These are phyloP conservation scores for Metopolophium dirhodum DNA, from an alignment of 1,140 invertebrate genomes.

Conservation along the genomic window DNA sequence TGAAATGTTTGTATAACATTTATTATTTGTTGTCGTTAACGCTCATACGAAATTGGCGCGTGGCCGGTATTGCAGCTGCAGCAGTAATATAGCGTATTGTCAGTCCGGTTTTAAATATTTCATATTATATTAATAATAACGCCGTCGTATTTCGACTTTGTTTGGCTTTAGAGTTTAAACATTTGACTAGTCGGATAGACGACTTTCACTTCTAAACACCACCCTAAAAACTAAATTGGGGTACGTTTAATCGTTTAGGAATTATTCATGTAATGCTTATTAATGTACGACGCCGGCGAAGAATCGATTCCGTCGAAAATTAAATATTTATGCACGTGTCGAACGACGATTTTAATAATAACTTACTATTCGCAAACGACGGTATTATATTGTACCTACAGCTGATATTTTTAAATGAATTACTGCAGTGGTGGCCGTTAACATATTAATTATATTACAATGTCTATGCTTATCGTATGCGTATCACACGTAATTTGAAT, in stretches of 20 bases:
- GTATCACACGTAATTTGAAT: neutral
- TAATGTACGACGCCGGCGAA: neutral
- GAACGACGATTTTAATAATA: neutral
- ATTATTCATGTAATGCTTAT: neutral
- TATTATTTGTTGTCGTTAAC: constrained; percentile 16
- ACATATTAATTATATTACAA: neutral
- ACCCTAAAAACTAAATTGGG: neutral
- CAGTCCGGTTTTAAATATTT: neutral
- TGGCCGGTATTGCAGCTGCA: neutral
- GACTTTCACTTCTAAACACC: neutral
- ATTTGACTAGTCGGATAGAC: neutral
- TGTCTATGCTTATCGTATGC: neutral
- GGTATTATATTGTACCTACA: neutral
- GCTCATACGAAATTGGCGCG: neutral
- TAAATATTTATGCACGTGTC: neutral
- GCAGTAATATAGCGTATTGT: neutral
- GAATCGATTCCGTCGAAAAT: neutral
- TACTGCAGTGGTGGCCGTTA: neutral
- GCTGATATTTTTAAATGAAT: neutral
- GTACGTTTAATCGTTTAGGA: neutral
- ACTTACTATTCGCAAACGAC: neutral
- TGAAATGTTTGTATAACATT: neutral
- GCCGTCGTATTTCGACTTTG: neutral
- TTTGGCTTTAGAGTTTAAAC: neutral
- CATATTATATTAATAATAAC: neutral